Evolutionary conservation across 2,888 invertebrate genomes (phyloP).

Genomic region (Axea sp.): DNA sequence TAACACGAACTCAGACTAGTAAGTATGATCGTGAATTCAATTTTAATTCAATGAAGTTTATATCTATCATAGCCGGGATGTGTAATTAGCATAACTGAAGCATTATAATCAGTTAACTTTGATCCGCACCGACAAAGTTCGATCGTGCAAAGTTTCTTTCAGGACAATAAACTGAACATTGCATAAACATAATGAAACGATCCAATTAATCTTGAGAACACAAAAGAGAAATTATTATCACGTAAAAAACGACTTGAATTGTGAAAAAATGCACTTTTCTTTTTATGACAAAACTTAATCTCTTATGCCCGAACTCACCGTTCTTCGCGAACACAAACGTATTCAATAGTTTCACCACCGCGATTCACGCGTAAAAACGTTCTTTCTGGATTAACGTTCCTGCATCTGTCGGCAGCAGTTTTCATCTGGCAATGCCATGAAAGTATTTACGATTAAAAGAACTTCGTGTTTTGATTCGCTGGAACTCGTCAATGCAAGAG

Average conservation of each 20-base stretch:
- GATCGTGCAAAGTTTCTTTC: no score
- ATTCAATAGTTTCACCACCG: slow-evolving; percentile 37
- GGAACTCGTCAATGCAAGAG: slow-evolving; percentile 4
- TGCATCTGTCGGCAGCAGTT: slow-evolving; percentile 46
- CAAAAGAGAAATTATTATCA: slow-evolving; percentile 27
- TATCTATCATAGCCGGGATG: no score
- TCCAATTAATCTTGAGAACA: slow-evolving; percentile 18
- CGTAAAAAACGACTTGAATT: slow-evolving; percentile 27
- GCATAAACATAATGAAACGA: slow-evolving; percentile 17
- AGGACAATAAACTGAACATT: neutral
- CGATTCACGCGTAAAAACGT: slow-evolving; percentile 49
- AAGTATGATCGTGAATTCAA: no score
- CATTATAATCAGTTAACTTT: no score
- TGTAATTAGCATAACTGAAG: no score
- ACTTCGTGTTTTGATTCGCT: slow-evolving; percentile 30
- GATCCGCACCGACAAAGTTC: no score
- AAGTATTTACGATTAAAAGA: slow-evolving; percentile 41
- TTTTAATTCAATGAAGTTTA: no score
- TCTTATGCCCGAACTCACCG: slow-evolving; percentile 42
- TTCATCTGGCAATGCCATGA: slow-evolving; percentile 42
- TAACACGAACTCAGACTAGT: no score
- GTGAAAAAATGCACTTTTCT: slow-evolving; percentile 22
- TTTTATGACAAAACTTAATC: slow-evolving; percentile 49
- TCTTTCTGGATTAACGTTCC: slow-evolving; percentile 37
- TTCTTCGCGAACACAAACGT: slow-evolving; percentile 33